A percentile compares a stretch with the other conserved stretches of the same genome.
Evolutionary conservation across 1,140 invertebrate genomes (phyloP).

Genomic region (Macrotrachela quadricornifera): DNA sequence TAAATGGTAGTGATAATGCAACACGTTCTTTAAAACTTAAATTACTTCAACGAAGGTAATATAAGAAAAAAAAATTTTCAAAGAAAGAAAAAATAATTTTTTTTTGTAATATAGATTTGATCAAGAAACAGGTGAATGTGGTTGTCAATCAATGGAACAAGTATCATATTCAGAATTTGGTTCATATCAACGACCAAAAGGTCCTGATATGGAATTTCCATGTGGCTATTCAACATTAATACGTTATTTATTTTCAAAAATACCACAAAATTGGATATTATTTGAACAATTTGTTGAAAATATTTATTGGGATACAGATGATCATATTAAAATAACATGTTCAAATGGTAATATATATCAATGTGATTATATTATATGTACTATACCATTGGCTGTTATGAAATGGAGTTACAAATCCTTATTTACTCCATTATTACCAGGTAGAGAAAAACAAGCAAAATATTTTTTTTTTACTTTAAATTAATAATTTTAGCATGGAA

Average conservation of each 20-base stretch:
- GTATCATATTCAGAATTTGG: slow-evolving; percentile 3
- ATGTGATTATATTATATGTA: slow-evolving; percentile 1
- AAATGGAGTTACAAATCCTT: neutral
- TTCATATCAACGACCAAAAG: slow-evolving; percentile 1
- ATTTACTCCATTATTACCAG: slow-evolving; percentile 1
- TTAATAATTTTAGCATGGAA: neutral
- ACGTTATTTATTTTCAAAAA: neutral
- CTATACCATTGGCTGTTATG: slow-evolving; percentile 1
- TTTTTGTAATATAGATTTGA: neutral
- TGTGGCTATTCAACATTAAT: slow-evolving; percentile 7
- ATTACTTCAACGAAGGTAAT: neutral
- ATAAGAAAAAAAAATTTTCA: neutral
- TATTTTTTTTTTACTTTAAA: too few relatives aligned
- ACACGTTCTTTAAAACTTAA: neutral
- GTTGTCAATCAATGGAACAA: slow-evolving; percentile 6
- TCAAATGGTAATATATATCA: neutral
- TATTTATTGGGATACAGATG: neutral
- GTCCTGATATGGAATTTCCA: slow-evolving; percentile 6
- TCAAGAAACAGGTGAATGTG: slow-evolving; percentile 5
- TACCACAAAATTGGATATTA: neutral
- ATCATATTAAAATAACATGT: neutral
- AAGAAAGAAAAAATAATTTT: neutral
- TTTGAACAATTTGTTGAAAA: slow-evolving; percentile 1
- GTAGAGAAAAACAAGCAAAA: neutral
- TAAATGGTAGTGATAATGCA: neutral